phyloP scores from a whole-genome alignment of 1,140 invertebrate species.

The Meloidogyne floridensis region DNA sequence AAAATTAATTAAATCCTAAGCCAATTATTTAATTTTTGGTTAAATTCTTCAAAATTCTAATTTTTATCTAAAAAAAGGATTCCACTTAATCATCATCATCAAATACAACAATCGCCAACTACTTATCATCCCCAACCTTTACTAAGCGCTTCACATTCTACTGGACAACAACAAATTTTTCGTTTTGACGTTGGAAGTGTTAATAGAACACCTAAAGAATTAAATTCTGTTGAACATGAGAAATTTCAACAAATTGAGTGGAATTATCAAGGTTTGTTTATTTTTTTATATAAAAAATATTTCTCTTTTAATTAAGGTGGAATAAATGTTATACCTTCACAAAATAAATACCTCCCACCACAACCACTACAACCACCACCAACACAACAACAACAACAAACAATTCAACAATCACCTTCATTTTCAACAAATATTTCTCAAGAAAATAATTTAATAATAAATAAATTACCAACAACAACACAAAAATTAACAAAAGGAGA shows the following conservation, averaged over 20 bases:
- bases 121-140: neutral
- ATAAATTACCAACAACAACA: no score
- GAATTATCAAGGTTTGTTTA: neutral
- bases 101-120: constrained; percentile 10
- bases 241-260: constrained; percentile 3
- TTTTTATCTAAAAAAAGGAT: neutral
- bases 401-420: neutral
- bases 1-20: no score
- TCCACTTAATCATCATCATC: neutral
- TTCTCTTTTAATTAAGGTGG: neutral
- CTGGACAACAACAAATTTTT: neutral
- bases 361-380: neutral
- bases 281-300: no score
- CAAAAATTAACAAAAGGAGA: neutral
- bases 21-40: neutral
- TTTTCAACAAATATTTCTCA: constrained; percentile 1
- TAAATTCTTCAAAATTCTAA: neutral
- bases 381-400: neutral
- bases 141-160: neutral
- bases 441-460: neutral
- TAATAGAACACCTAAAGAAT: neutral
- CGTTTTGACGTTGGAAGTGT: neutral
- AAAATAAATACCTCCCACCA: neutral
- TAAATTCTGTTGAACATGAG: neutral
- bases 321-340: constrained; percentile 6